Base-by-base conservation (phyloP, 1,140 invertebrate species). In the Apis laboriosa region DNA sequence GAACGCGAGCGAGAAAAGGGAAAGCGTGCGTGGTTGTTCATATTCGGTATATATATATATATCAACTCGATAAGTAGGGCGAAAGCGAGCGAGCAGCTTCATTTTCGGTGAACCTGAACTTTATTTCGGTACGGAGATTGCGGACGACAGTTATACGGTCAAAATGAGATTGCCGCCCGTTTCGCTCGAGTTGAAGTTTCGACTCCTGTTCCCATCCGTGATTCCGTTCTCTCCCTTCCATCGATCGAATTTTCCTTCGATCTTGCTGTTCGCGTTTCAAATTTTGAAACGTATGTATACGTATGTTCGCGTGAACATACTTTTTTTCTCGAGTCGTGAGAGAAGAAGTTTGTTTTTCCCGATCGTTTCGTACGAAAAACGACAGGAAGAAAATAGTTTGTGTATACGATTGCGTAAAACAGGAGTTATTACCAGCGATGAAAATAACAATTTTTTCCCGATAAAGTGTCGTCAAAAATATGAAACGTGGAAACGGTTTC, bases 161-260 rank as follows among this genome's bases (percentile, higher is more conserved):
- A 49, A 84, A 73, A 80, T 61, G 70, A 71, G 56, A 74, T 67
- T 77, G 63, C 24, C 56, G 24, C 49, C 34, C 55, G 19, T 64
- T 80, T 80, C 60, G 68, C 55, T 68, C 34, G 60, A 34, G 13
- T 56, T 83, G 67, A 71, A 64, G 60, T 79, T 64, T 71, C 64
- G 24, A 53, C 55, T n/a, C 55, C 24, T 12, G 17, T 64, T 43
- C 67, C 76, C 49, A 24, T 49, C 67, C 67, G 56, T 68, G 82
- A 80, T 80, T 73, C 82, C 77, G 68, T 74, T 84, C 80, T 80
- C 77, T 74, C 72, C 60, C 43, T n/a, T 51, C 51, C 19, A 24
- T 17, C 64, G 24, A 9, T 11, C 11, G 63, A 81, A 81, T 75
- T 67, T 34, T 64, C 8, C 43, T 56, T 77, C 28, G 8, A 17